Evolutionary conservation across 2,888 invertebrate genomes (phyloP).

Genomic region (Eupeodes latifasciatus): DNA sequence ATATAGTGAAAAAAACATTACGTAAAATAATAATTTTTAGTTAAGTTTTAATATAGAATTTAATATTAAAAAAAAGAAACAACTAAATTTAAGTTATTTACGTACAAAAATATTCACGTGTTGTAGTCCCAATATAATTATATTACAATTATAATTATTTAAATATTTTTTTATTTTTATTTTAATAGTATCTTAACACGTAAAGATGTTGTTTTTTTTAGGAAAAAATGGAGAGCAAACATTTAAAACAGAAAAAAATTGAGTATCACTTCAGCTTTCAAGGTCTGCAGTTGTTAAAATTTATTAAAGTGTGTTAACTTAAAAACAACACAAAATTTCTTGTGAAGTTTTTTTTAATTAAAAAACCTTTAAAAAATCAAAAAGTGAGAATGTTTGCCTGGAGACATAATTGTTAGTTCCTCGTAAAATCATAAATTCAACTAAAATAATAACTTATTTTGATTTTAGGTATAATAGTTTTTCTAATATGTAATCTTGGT

Average conservation of each 20-base stretch:
- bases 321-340: too few species aligned
- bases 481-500: neutral
- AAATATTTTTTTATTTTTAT: neutral
- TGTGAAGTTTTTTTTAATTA: too few species aligned
- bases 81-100: too few species aligned
- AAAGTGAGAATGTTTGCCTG: slow-evolving; percentile 7
- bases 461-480: neutral
- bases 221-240: neutral
- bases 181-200: neutral
- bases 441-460: neutral
- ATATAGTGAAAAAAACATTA: too few species aligned
- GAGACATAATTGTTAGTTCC: slow-evolving; percentile 77
- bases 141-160: neutral
- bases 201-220: neutral
- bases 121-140: neutral
- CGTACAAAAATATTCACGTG: neutral
- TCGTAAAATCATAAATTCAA: neutral
- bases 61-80: too few species aligned
- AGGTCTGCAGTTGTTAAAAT: neutral
- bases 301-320: neutral
- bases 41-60: too few species aligned
- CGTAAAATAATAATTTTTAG: too few species aligned
- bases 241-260: slow-evolving; percentile 16
- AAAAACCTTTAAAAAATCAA: neutral
- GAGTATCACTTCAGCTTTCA: slow-evolving; percentile 85